Evolutionary conservation across 2,888 invertebrate species (phyloP).

Genomic region (Ectobius pallidus): DNA sequence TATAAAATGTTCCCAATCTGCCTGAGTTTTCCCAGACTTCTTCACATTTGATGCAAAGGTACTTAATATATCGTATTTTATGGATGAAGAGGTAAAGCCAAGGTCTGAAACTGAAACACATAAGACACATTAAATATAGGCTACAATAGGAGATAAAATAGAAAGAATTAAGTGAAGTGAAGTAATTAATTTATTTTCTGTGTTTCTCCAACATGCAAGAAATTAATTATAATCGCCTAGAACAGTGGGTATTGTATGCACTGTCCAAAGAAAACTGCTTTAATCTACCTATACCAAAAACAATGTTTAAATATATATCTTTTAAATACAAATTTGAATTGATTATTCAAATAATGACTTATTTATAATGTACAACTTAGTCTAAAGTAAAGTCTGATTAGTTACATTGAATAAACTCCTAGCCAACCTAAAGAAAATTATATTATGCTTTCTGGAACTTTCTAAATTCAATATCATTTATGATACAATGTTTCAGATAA

Average conservation of each 20-base stretch:
- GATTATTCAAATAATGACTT: neutral
- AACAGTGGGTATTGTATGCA: neutral
- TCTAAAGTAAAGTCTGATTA: neutral
- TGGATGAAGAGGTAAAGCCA: too few relatives aligned
- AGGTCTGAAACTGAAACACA: too few relatives aligned
- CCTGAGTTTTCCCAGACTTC: too few relatives aligned
- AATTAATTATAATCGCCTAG: constrained; percentile 11
- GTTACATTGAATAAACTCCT: neutral
- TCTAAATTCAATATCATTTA: constrained; percentile 35
- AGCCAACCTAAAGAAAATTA: neutral
- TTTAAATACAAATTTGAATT: neutral
- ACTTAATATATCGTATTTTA: too few relatives aligned
- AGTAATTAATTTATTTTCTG: constrained; percentile 10
- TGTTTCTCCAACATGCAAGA: constrained; percentile 19
- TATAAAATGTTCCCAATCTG: too few relatives aligned
- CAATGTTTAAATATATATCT: neutral
- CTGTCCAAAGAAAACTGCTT: neutral
- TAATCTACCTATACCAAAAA: neutral
- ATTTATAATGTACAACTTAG: constrained; percentile 12
- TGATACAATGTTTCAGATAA: constrained; percentile 39
- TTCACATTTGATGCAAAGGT: too few relatives aligned
- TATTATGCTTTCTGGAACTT: constrained; percentile 3
- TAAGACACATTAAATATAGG: too few relatives aligned
- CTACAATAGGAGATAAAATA: too few relatives aligned
- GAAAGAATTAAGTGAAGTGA: too few relatives aligned